Base-by-base conservation (phyloP, 2,797 vertebrate genomes). In the Cirrhinus molitorella region DNA sequence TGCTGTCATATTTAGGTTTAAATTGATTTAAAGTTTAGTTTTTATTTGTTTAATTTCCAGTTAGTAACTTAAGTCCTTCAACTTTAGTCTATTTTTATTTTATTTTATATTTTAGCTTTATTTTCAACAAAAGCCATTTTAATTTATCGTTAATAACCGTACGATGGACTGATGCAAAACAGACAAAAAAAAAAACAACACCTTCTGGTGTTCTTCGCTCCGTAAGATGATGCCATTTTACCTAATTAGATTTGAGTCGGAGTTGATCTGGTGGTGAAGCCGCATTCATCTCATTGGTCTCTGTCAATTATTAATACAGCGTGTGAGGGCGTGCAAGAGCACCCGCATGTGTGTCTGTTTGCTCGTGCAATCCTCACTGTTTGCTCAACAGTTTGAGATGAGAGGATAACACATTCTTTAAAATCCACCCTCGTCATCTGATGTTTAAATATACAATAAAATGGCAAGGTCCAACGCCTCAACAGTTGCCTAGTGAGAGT, bases 301-400 rank as follows among this genome's bases (percentile, higher is more conserved):
- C 7, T 80, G 76, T 87, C 53, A 86, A 83, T 89, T 86, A 86
- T 86, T 89, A 80, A 86, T 73, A 59, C 14, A 25, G 67, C 74
- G 59, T 37, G 51, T 85, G 81, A 68, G 73, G 59, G 70, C 7
- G 6, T 25, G 25, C 45, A 23, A 34, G 73, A 67, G 53, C 34
- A 8, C 3, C n/a, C 0, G 73, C 6, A 37, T 71, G 76, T 61
- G 47, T 74, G 40, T 37, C 9, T 81, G 68, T 78, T 80, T 83
- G 79, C 70, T 45, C 28, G 72, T 79, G 10, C 34, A 25, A 75
- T 83, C 43, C 8, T n/a, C 53, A 51, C 70, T 86, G 85, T 86
- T 83, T 83, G 76, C 72, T 28, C 63, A 84, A 53, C 55, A 55
- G 75, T 67, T 84, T 59, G 57, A 53, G 61, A 67, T 71, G 59